A percentile compares a stretch with the other conserved stretches of the same genome.
phyloP scores from a whole-genome alignment of 2,797 vertebrate genomes.

The Enteromius mattozi region DNA sequence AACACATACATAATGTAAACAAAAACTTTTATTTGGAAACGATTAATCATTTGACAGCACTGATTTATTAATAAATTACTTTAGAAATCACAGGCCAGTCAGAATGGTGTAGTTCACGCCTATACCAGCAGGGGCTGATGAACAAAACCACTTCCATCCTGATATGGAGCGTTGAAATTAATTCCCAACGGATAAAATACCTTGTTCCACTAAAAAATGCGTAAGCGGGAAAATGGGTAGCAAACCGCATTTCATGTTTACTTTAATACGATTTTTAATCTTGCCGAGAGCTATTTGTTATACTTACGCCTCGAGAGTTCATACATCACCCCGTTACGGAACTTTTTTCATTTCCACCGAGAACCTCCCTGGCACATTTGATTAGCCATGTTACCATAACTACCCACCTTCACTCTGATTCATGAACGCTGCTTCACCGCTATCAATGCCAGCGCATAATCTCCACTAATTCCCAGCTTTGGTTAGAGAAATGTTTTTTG shows the following conservation, averaged over 20 bases:
- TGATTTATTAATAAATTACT: background rate
- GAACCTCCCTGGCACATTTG: slow-evolving; percentile 48
- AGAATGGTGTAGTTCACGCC: background rate
- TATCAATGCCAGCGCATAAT: slow-evolving; percentile 46
- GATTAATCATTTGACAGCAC: background rate
- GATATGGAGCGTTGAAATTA: background rate
- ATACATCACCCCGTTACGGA: slow-evolving; percentile 50
- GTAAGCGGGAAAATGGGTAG: background rate
- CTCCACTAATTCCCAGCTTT: slow-evolving; percentile 60
- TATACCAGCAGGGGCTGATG: background rate
- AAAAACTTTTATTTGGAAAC: background rate
- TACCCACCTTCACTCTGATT: slow-evolving; percentile 57
- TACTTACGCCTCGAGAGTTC: slow-evolving; percentile 39
- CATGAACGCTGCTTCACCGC: slow-evolving; percentile 50
- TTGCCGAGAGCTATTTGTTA: slow-evolving; percentile 13
- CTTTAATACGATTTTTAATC: slow-evolving; percentile 13
- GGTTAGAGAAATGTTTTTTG: slow-evolving; percentile 69
- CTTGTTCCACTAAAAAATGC: background rate
- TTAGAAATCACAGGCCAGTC: background rate
- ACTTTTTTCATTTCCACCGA: slow-evolving; percentile 49
- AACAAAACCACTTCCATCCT: background rate
- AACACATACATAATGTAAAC: background rate
- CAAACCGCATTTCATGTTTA: slow-evolving; percentile 24
- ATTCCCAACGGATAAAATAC: slow-evolving; percentile 4
- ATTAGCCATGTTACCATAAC: slow-evolving; percentile 63